phyloP scores from a whole-genome alignment of 2,888 invertebrate species.

The Encarsia formosa region DNA sequence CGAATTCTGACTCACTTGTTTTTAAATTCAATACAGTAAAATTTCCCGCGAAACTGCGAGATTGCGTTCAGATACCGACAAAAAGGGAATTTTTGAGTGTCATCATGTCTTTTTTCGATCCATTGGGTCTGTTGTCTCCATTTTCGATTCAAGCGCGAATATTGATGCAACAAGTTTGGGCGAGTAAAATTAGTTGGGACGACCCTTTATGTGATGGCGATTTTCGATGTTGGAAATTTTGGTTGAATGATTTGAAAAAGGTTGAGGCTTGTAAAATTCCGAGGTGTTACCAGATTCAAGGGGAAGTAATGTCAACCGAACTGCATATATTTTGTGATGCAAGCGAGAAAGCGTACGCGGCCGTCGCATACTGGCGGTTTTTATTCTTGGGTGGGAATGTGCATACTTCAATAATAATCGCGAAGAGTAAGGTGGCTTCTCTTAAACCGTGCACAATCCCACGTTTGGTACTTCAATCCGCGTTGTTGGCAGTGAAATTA shows the following conservation, averaged over 20 bases:
- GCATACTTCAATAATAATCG: not conserved
- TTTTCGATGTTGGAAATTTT: not conserved
- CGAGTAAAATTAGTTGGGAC: not conserved
- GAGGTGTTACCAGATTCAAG: not conserved
- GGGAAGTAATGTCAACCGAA: not conserved
- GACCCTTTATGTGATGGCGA: not conserved
- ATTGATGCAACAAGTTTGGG: not conserved
- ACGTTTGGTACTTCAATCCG: not conserved
- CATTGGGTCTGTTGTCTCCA: too few relatives aligned
- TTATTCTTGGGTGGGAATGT: not conserved
- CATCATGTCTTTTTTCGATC: not conserved
- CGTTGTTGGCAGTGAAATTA: not conserved
- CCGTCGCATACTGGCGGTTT: not conserved
- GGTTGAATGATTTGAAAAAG: not conserved
- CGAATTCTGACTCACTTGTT: not conserved
- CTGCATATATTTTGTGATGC: conserved; percentile 5
- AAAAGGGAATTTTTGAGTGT: not conserved
- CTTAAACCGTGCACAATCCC: not conserved
- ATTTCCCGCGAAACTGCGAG: not conserved
- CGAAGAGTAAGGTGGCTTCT: not conserved
- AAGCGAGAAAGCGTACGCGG: not conserved
- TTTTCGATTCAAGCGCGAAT: not conserved
- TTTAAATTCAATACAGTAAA: not conserved
- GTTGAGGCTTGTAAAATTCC: not conserved
- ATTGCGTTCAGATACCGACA: not conserved